phyloP scores from a whole-genome alignment of 2,113 vertebrate genomes.

The Melanocharis versteri region DNA sequence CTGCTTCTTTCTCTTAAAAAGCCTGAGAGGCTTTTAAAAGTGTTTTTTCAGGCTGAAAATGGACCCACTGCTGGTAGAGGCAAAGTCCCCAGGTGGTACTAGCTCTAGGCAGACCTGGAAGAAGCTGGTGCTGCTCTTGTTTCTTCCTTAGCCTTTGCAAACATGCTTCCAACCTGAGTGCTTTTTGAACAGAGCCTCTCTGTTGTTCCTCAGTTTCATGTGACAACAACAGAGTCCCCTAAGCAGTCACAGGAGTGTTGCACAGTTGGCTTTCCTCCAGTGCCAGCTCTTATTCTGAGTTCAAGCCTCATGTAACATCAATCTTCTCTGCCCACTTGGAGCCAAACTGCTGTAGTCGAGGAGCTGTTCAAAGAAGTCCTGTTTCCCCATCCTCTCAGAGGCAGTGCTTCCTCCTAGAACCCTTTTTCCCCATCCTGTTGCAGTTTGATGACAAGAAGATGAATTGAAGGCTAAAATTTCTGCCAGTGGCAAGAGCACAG shows the following conservation, averaged over 20 bases:
- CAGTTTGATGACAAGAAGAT: conserved; percentile 10
- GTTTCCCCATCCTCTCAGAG: not conserved
- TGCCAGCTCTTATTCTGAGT: not conserved
- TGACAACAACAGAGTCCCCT: not conserved
- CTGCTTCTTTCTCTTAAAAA: conserved; percentile 10
- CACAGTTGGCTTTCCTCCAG: not conserved
- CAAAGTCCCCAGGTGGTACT: not conserved
- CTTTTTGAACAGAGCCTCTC: not conserved
- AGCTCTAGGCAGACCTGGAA: not conserved
- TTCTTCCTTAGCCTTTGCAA: not conserved
- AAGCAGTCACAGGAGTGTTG: not conserved
- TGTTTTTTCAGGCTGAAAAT: conserved; percentile 7
- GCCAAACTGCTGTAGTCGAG: not conserved
- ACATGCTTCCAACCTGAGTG: not conserved
- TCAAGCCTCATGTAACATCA: not conserved
- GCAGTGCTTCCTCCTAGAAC: not conserved
- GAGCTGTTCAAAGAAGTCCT: not conserved
- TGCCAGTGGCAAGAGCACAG: not conserved
- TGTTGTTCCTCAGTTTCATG: not conserved
- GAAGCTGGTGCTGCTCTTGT: not conserved
- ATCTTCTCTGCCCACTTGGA: not conserved
- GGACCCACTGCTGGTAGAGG: not conserved
- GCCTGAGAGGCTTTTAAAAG: not conserved
- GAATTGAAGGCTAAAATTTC: not conserved
- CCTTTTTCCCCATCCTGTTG: not conserved